Base-by-base conservation (phyloP, 2,113 vertebrate species). In the Clinocottus analis region DNA sequence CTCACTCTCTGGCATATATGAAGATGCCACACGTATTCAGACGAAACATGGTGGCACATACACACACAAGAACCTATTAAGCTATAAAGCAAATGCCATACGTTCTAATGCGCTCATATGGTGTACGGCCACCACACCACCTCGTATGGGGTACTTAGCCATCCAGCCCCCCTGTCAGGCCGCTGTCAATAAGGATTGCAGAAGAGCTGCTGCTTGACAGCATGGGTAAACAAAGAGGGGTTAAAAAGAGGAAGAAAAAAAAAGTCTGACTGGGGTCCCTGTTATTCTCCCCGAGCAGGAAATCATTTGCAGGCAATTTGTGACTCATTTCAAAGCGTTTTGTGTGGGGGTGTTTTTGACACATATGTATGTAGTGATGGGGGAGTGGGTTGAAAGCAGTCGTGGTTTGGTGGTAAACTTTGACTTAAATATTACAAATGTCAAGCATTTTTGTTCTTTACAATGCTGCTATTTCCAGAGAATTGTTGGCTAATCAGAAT, bases 131-230 rank as follows among this genome's bases (percentile, higher is more conserved):
- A 56, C 77, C 59, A n/a, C 56, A 47, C 59, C 29, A 63, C 55
- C 56, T 78, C 75, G 83, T 66, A 64, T 21, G 74, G 64, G 77
- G 75, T 87, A 70, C 77, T 86, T 79, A 69, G 75, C 87, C 77
- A 83, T 79, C 79, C 66, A 67, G 12, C 87, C 93, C 91, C 69
- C 90, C 85, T 4, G 90, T 92, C 88, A 91, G 92, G 93, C 83
- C 93, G 87, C 82, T 95, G 94, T 96, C 96, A 96, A 96, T 94
- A 94, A 86, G 85, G 89, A 96, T 94, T 93, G 93, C 94, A 93
- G 87, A 85, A 89, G 91, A 81, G 94, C 63, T 56, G 61, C 89
- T 83, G 82, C 86, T 88, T 89, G 88, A 93, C 87, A 77, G 90
- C 90, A 87, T 1, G 83, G 83, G 88, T 90, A 91, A 93, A 94